phyloP scores from a whole-genome alignment of 2,797 vertebrate genomes.

The Pangasius sanitwongsei region DNA sequence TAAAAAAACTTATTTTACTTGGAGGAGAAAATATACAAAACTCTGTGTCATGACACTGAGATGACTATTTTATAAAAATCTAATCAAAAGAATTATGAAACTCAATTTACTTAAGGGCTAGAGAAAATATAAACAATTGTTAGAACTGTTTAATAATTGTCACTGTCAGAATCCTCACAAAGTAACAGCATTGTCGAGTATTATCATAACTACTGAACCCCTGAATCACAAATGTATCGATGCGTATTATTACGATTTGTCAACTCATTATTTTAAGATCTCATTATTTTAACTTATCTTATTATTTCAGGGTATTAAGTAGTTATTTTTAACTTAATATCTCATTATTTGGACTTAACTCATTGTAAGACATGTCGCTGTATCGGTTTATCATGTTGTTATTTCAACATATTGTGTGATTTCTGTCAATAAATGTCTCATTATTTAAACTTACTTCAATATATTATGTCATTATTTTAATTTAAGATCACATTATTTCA shows the following conservation, averaged over 20 bases:
- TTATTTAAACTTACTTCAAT: not conserved
- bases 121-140: not conserved
- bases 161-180: not conserved
- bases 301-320: not conserved
- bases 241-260: not conserved
- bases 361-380: not conserved
- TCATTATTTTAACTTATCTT: not conserved
- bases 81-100: not conserved
- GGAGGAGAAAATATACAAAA: not conserved
- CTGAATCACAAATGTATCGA: not conserved
- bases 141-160: not conserved
- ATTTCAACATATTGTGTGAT: not conserved
- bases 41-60: not conserved
- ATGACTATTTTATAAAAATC: not conserved
- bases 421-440: not conserved
- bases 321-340: not conserved
- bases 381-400: not conserved
- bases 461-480: not conserved
- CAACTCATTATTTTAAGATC: not conserved
- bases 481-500: not conserved
- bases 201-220: not conserved
- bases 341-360: not conserved
- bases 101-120: not conserved
- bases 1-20: not conserved
- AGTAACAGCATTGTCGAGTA: not conserved